phyloP scores from a whole-genome alignment of 2,113 vertebrate species.

The Podilymbus podiceps region DNA sequence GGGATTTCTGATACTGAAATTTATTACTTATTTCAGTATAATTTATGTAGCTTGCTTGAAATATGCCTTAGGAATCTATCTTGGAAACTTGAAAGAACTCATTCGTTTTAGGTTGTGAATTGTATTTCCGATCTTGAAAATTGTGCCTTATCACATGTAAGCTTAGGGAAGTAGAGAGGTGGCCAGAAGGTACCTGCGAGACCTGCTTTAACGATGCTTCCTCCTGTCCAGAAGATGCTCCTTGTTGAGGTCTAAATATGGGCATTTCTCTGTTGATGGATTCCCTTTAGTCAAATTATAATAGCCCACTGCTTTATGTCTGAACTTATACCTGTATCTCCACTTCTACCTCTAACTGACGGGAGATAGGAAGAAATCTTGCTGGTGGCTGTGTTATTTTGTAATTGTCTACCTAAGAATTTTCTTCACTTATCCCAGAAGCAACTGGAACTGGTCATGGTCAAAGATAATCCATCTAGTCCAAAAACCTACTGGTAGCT shows the following conservation, averaged over 20 bases:
- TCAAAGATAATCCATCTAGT: not conserved
- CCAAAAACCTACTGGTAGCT: not conserved
- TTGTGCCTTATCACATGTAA: not conserved
- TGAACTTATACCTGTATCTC: not conserved
- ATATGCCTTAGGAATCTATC: no score
- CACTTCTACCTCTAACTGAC: not conserved
- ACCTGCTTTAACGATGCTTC: accelerated
- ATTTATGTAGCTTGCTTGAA: not conserved
- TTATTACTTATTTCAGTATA: not conserved
- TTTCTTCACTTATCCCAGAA: not conserved
- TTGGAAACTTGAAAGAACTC: not conserved
- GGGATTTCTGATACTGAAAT: not conserved
- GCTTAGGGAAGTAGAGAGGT: not conserved
- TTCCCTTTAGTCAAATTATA: not conserved
- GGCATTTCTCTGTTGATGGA: not conserved
- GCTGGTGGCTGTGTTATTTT: not conserved
- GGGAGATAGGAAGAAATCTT: not conserved
- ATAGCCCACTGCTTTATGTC: not conserved
- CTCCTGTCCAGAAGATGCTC: not conserved
- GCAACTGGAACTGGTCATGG: not conserved
- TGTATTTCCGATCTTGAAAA: not conserved
- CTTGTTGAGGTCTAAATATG: not conserved
- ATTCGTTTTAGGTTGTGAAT: not conserved
- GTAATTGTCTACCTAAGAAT: not conserved
- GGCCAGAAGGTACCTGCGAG: not conserved